Conservation (phyloP, 1,140 invertebrate genomes). For the Goniozus legneri region DNA sequence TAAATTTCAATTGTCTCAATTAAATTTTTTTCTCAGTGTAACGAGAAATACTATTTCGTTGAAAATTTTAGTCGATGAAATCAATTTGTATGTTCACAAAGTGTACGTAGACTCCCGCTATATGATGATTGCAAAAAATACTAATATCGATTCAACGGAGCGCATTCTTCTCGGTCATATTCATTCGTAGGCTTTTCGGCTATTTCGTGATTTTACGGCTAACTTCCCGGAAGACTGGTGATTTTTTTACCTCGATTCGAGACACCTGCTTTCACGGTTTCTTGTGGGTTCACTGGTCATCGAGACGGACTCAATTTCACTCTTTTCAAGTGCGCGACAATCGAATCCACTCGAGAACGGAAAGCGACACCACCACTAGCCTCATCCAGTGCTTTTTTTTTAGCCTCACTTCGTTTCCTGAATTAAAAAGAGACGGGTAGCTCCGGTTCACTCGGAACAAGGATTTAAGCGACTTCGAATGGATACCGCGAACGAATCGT, state of each 20-base stretch:
- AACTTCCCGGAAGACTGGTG: background rate
- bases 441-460: no score
- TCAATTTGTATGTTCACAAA: no score
- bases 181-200: background rate
- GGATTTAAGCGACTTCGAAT: constrained; percentile 52
- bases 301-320: constrained; percentile 39
- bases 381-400: constrained; percentile 31
- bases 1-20: no score
- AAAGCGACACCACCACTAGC: constrained; percentile 40
- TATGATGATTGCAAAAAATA: no score
- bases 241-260: background rate
- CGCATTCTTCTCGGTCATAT: no score
- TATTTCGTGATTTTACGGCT: background rate
- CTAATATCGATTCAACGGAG: no score
- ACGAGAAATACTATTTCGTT: no score
- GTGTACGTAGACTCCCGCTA: no score
- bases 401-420: no score
- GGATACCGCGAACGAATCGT: constrained; percentile 18
- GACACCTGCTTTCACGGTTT: background rate
- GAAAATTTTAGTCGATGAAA: no score
- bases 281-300: background rate
- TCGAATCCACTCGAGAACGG: constrained; percentile 44
- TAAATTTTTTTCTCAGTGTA: no score
- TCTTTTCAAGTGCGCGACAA: constrained; percentile 44
- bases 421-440: no score